Conservation (phyloP, 2,113 vertebrate species). For the Nibea coibor region DNA sequence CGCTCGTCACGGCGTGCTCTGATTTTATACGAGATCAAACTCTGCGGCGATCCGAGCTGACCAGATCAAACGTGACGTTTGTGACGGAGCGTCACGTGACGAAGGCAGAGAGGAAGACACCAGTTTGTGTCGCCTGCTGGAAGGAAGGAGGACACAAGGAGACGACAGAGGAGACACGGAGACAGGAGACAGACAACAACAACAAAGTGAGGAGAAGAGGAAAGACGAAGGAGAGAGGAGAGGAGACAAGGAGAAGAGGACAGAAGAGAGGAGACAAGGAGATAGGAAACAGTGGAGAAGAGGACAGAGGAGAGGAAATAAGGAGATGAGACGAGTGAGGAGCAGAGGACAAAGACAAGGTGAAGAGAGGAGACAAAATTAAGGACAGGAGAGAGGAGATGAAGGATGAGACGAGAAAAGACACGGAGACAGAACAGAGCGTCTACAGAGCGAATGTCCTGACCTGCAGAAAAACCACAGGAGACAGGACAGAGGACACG, state of each 20-base stretch:
- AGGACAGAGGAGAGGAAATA: background rate
- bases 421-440: background rate
- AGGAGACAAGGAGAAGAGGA: no score
- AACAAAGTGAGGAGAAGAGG: no score
- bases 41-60: constrained; percentile 19
- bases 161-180: background rate
- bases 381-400: background rate
- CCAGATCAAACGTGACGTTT: constrained; percentile 35
- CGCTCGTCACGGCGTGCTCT: constrained; percentile 12
- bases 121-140: background rate
- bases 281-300: no score
- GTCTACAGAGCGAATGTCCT: background rate
- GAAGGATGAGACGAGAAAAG: no score
- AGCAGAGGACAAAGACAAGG: background rate
- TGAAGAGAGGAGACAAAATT: no score
- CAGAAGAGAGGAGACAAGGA: background rate
- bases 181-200: no score
- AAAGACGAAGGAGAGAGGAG: background rate
- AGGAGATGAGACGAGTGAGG: background rate
- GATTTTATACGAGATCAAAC: constrained; percentile 49
- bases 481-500: background rate
- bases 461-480: no score
- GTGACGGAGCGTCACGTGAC: constrained; percentile 1
- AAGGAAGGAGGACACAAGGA: background rate
- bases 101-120: background rate